Base-by-base conservation (phyloP, 2,888 invertebrate genomes). In the Caenorhabditis sp. region DNA sequence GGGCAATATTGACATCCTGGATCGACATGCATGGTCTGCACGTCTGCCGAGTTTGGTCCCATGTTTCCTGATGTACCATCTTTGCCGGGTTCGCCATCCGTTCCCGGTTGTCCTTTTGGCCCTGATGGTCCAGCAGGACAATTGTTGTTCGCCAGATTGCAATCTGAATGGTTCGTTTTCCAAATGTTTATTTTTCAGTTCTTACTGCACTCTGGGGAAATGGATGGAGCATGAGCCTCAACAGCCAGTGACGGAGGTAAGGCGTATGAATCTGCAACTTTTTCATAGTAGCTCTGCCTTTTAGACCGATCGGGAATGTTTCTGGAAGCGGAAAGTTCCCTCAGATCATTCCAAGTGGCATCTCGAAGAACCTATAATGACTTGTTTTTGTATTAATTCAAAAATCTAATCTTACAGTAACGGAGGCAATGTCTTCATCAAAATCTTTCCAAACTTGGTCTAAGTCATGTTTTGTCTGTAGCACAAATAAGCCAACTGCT, bases 71-170 rank as follows among this genome's bases (percentile, higher is more conserved):
- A 67, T 15, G 51, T 35, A 9, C 85, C 85, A 35, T 76, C 64
- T 11, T 71, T 51, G 13, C 76, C 76, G 1, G 76, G 67, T 0
- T 51, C 53, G 9, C 85, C 85, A 44, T 70, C 70, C 2, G 35
- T 18, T 24, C 85, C 85, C 15, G 65, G 67, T 5, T 50, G 5
- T 0, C 85, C 85, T 53, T 78, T 74, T 22, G 84, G 72, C 22
- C 85, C 85, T 1, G 84, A 53, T 32, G 84, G 84, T 3, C 85
- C 85, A 4, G 81, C 76, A 15, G 85, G 84, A 15, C 85, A 85
- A 13, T 84, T 84, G 37, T 84, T 84, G 53, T 82, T 79, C 28
- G 69, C 70, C 0, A 72, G 20, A 37, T 84, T 77, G 65, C 85
- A 85, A 60, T 84, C 85, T 85, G 61, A 15, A 60, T 6, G n/a